These are phyloP conservation scores for Ochlodes sylvanus DNA, from an alignment of 2,888 invertebrate genomes.

Conservation along the genomic window DNA sequence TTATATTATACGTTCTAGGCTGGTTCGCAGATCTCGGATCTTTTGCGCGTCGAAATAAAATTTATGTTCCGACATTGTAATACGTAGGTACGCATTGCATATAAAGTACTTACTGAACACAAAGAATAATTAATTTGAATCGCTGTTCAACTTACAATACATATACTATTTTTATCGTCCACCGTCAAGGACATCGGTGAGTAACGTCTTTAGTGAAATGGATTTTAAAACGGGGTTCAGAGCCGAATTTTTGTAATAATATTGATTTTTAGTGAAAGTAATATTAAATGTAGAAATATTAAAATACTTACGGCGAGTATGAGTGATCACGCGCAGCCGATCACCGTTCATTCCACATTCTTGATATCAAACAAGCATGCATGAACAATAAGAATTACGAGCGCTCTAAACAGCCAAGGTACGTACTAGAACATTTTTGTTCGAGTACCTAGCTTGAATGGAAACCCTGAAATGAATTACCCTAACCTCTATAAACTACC, in stretches of 20 bases:
- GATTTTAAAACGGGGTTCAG: neutral
- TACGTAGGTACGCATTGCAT: constrained; percentile 30
- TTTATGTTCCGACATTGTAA: constrained; percentile 27
- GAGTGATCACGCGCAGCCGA: neutral
- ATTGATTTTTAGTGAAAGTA: neutral
- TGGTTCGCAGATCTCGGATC: constrained; percentile 20
- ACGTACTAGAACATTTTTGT: no score
- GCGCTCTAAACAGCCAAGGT: neutral
- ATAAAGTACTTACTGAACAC: constrained; percentile 31
- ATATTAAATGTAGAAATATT: no score
- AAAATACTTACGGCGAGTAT: neutral
- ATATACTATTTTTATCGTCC: constrained; percentile 25
- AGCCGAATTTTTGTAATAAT: neutral
- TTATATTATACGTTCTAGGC: neutral
- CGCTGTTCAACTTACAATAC: constrained; percentile 28
- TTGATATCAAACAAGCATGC: neutral
- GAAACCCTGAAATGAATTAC: neutral
- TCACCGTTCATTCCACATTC: neutral
- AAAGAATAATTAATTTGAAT: constrained; percentile 34
- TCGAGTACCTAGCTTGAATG: no score
- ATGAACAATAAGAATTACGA: neutral
- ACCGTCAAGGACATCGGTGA: constrained; percentile 15
- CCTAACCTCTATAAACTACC: neutral
- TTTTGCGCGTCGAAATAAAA: constrained; percentile 30
- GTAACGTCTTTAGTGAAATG: constrained; percentile 9